Evolutionary conservation across 2,797 vertebrate genomes (phyloP), one percentile per base, ranked within the genome.

Genomic region (Pseudochirops corinnae): DNA sequence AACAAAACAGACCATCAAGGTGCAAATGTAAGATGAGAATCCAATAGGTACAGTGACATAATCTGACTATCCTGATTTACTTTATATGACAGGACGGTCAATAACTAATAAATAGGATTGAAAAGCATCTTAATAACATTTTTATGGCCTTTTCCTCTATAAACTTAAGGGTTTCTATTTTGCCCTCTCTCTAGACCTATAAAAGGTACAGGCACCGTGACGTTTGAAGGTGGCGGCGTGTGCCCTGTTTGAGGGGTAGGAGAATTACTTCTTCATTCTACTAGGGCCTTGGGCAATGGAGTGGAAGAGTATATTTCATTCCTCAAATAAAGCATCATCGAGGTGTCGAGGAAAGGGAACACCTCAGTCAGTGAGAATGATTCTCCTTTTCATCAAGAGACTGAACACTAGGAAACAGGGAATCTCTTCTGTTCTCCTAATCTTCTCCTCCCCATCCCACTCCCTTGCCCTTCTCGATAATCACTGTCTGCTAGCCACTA

Each of bases 191-290:
- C 74, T 87, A 87, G 74, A 46, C 74, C 74, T 87, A 46, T 87
- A 87, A 87, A 87, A 87, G 74, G 46, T 87, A 87, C 74, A 87
- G 39, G 74, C 21, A 46, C 74, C 26, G 74, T 87, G 74, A 87
- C 2, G 39, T 87, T 87, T 87, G 39, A 87, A 87, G 74, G 74
- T 87, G 74, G 74, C 39, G 46, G n/a, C 46, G 21, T 87, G 39
- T 87, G 74, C 74, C 74, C 74, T 87, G 74, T 87, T 87, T 87
- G 39, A 26, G 74, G 39, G 39, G 74, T 46, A 26, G 39, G 39
- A 87, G 39, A 87, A 87, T 87, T 87, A 87, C 74, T 87, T 74
- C 67, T 74, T 87, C 74, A 87, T 87, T 87, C 74, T 26, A 87
- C 39, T 10, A 46, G 39, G 7, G 39, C 21, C 21, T 87, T 46